phyloP scores from a whole-genome alignment of 2,888 invertebrate species.

The Agonum fuliginosum region DNA sequence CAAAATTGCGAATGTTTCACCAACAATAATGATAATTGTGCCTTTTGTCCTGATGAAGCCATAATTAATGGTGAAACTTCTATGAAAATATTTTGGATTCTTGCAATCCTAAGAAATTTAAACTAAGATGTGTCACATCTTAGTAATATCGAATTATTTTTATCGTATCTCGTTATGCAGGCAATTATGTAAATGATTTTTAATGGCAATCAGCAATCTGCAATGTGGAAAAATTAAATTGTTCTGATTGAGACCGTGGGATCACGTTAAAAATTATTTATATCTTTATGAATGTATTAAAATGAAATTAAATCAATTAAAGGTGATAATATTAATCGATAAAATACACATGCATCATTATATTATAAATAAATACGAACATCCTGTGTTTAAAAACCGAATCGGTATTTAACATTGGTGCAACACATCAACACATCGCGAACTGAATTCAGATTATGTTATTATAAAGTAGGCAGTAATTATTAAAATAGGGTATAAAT shows the following conservation, averaged over 20 bases:
- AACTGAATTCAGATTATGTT: constrained; percentile 18
- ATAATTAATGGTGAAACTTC: no score
- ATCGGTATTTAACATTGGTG: constrained; percentile 1
- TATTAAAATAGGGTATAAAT: neutral
- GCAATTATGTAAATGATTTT: no score
- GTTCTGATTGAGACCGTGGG: constrained; percentile 32
- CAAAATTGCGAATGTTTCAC: no score
- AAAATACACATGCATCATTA: neutral
- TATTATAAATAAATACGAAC: constrained; percentile 15
- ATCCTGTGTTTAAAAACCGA: constrained; percentile 3
- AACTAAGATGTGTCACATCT: no score
- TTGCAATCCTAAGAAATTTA: no score
- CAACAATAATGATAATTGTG: no score
- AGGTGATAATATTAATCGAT: constrained; percentile 16
- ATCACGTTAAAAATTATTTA: constrained; percentile 3
- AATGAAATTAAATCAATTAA: constrained; percentile 33
- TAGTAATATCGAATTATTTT: no score
- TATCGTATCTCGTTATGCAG: no score
- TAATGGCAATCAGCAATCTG: neutral
- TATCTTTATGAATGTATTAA: constrained; percentile 28
- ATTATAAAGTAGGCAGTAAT: constrained; percentile 6
- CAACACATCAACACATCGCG: neutral
- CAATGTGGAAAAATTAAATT: neutral
- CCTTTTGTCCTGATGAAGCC: no score
- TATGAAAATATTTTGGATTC: no score